These are phyloP conservation scores for Microchrysa polita DNA, from an alignment of 2,888 invertebrate species.

Conservation along the genomic window DNA sequence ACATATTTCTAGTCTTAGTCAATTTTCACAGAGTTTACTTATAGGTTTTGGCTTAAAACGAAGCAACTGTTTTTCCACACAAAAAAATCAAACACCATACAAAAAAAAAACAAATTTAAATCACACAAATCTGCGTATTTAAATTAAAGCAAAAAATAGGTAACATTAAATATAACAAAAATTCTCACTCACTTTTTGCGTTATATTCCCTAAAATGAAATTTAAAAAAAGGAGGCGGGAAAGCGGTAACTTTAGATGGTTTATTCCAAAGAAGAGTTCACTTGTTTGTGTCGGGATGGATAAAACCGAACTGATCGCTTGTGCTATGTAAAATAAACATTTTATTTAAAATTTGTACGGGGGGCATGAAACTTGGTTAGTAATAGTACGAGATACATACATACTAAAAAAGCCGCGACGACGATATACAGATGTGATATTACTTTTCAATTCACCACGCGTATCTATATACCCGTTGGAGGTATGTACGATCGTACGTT, in stretches of 20 bases:
- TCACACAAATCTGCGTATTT: no score
- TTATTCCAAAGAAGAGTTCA: conserved; percentile 19
- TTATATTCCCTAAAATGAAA: conserved; percentile 39
- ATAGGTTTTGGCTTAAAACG: no score
- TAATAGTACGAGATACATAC: background rate
- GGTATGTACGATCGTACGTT: background rate
- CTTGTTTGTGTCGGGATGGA: conserved; percentile 59
- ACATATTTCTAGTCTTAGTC: no score
- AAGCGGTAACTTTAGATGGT: conserved; percentile 12
- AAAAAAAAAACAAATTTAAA: no score
- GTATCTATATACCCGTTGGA: background rate
- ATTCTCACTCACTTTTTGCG: conserved; percentile 50
- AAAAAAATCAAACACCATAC: no score
- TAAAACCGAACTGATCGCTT: conserved; percentile 60
- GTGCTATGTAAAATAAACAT: conserved; percentile 58
- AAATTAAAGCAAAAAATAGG: no score
- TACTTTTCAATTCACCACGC: conserved; percentile 32
- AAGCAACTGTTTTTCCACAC: no score
- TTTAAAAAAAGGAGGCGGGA: conserved; percentile 41
- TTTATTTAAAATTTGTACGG: conserved; percentile 59
- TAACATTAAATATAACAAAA: conserved; percentile 48
- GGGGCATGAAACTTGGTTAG: conserved; percentile 13
- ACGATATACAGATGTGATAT: background rate
- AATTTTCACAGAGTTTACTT: no score
- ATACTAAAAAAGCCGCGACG: no score